Conservation (phyloP, 2,797 vertebrate species). For the Yasuhikotakia modesta region DNA sequence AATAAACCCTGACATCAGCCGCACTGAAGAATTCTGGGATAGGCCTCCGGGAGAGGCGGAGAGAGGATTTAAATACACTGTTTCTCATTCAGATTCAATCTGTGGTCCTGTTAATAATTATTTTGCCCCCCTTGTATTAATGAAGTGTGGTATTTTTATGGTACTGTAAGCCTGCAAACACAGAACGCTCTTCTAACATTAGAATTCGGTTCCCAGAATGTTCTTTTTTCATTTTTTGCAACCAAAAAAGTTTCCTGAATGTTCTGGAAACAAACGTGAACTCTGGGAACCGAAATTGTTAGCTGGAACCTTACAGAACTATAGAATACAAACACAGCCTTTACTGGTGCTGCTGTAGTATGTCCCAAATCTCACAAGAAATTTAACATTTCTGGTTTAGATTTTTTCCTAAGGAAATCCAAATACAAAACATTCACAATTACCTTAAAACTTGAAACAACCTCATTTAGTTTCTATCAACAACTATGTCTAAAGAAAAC, state of each 20-base stretch:
- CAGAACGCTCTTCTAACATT: too few species aligned
- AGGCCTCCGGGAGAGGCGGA: background rate
- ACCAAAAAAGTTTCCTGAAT: too few species aligned
- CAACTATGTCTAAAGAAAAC: background rate
- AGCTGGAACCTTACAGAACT: too few species aligned
- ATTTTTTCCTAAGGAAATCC: too few species aligned
- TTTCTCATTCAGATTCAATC: background rate
- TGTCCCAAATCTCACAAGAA: background rate
- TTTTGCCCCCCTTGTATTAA: background rate
- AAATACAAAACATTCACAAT: background rate
- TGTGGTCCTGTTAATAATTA: background rate
- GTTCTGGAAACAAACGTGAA: too few species aligned
- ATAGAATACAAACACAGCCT: too few species aligned
- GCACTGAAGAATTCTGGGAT: conserved; percentile 5
- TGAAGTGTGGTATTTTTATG: background rate
- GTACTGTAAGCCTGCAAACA: background rate
- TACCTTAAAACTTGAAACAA: background rate
- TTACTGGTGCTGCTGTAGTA: background rate
- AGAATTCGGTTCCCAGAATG: too few species aligned
- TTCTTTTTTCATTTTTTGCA: too few species aligned
- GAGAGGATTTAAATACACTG: background rate
- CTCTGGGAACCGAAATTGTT: too few species aligned
- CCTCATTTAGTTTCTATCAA: background rate
- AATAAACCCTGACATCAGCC: conserved; percentile 21
- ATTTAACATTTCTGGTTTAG: too few species aligned